Conservation (phyloP, 2,888 invertebrate species). For the Cheilosia urbana region DNA sequence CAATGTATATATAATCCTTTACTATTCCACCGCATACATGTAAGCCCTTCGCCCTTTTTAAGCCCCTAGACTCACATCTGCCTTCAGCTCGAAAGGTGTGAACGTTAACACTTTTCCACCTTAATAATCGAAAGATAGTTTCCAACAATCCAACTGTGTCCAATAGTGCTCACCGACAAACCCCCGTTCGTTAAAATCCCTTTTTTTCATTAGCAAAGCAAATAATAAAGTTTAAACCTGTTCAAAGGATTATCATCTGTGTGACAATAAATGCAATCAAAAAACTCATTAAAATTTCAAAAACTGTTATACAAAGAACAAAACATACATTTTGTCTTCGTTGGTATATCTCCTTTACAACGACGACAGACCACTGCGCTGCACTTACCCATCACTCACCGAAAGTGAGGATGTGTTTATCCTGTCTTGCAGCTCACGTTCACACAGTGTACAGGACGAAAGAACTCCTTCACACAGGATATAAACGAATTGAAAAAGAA, state of each 20-base stretch:
- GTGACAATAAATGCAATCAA: constrained; percentile 62
- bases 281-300: constrained; percentile 73
- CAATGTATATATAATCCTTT: too few relatives aligned
- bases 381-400: constrained; percentile 8
- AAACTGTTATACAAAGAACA: constrained; percentile 30
- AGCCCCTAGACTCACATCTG: not conserved
- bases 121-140: not conserved
- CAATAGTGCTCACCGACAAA: not conserved
- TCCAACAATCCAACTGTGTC: constrained; percentile 3
- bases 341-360: constrained; percentile 6
- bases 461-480: constrained; percentile 35
- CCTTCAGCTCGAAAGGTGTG: constrained; percentile 6
- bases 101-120: constrained; percentile 15
- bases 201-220: constrained; percentile 51
- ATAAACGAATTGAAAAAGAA: constrained; percentile 28
- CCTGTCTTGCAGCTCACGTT: constrained; percentile 13
- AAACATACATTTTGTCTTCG: constrained; percentile 6
- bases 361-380: not conserved
- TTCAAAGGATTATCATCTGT: constrained; percentile 59
- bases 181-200: constrained; percentile 24
- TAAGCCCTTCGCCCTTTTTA: too few relatives aligned
- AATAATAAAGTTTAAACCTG: constrained; percentile 52
- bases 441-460: not conserved
- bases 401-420: constrained; percentile 17
- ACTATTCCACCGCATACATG: too few relatives aligned